Evolutionary conservation across 1,140 invertebrate species (phyloP).

Genomic region (Listronotus bonariensis): DNA sequence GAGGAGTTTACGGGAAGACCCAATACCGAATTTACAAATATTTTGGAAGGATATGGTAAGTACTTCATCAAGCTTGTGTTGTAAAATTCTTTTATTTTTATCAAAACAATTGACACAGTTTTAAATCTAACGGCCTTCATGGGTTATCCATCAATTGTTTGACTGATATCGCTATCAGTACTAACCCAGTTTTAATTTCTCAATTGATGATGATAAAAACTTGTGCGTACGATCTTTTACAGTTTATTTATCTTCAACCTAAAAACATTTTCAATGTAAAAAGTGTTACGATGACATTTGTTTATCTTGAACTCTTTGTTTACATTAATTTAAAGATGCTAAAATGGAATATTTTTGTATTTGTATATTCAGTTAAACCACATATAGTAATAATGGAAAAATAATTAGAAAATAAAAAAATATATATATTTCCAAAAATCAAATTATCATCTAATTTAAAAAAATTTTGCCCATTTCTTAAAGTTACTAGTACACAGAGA

Average conservation of each 20-base stretch:
- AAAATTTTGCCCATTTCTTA: too few species aligned
- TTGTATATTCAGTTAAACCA: not conserved
- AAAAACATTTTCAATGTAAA: not conserved
- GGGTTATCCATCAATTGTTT: slow-evolving; percentile 41
- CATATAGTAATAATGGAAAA: not conserved
- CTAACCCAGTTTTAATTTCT: slow-evolving; percentile 36
- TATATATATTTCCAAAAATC: too few species aligned
- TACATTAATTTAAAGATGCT: not conserved
- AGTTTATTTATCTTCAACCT: not conserved
- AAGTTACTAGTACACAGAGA: too few species aligned
- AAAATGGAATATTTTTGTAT: slow-evolving; percentile 8
- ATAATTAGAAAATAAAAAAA: too few species aligned
- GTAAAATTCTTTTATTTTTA: slow-evolving; percentile 6
- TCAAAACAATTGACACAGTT: slow-evolving; percentile 43
- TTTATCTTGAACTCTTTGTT: slow-evolving; percentile 1
- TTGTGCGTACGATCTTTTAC: slow-evolving; percentile 4
- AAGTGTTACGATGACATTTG: slow-evolving; percentile 21
- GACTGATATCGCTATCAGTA: slow-evolving; percentile 31
- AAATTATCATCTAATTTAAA: too few species aligned
- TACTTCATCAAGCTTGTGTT: slow-evolving; percentile 41
- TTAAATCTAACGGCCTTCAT: slow-evolving; percentile 39
- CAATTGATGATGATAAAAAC: slow-evolving; percentile 11
- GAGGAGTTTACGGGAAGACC: slow-evolving; percentile 87
- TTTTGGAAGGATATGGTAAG: slow-evolving; percentile 89
- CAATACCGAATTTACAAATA: slow-evolving; percentile 78